Evolutionary conservation across 2,888 invertebrate genomes (phyloP).

Genomic region (Camponotus fellah): DNA sequence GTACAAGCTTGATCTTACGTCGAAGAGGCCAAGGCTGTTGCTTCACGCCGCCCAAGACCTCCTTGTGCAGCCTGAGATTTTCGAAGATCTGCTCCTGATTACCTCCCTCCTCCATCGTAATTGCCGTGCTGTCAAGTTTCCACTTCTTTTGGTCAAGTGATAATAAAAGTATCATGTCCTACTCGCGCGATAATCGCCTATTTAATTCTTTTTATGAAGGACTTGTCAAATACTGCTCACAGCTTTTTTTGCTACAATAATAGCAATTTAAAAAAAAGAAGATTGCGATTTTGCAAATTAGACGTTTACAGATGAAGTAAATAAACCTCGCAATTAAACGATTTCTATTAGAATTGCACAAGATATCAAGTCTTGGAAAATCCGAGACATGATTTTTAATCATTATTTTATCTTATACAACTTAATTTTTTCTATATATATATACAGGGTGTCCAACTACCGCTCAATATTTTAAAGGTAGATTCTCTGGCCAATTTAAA

Average conservation of each 20-base stretch:
- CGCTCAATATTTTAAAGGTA: too few relatives aligned
- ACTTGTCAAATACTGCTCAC: neutral
- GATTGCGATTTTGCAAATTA: neutral
- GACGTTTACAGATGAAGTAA: neutral
- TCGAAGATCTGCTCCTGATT: slow-evolving; percentile 95
- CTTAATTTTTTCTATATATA: too few relatives aligned
- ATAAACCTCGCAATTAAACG: neutral
- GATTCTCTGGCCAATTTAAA: too few relatives aligned
- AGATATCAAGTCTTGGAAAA: too few relatives aligned
- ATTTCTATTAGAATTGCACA: too few relatives aligned
- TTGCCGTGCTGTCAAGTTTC: slow-evolving; percentile 89
- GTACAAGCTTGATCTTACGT: slow-evolving; percentile 93
- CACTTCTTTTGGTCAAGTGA: neutral
- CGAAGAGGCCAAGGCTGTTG: slow-evolving; percentile 94
- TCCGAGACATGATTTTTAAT: too few relatives aligned
- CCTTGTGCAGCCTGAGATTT: slow-evolving; percentile 96
- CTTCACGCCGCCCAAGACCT: slow-evolving; percentile 95
- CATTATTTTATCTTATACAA: too few relatives aligned
- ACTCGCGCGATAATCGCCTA: too few relatives aligned
- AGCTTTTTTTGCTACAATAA: neutral
- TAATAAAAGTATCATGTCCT: neutral
- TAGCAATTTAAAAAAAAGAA: neutral
- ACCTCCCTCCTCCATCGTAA: slow-evolving; percentile 92
- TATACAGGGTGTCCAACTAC: too few relatives aligned
- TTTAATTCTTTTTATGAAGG: neutral